A percentile compares a stretch with the other conserved stretches of the same genome.
Evolutionary conservation across 2,113 vertebrate species (phyloP).

Genomic region (Nanorana parkeri): DNA sequence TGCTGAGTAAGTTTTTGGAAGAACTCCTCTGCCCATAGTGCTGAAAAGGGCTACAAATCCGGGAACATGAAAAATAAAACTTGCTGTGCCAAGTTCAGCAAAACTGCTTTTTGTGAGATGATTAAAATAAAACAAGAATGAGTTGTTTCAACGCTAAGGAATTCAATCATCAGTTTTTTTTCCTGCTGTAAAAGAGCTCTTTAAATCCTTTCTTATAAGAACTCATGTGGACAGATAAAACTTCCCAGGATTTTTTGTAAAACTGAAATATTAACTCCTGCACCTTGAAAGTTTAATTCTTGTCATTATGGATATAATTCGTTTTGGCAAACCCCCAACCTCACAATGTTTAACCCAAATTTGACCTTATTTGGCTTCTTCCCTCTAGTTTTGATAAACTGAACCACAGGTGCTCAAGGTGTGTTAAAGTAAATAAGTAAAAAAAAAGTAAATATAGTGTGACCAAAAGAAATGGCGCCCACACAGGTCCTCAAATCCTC

Average conservation of each 20-base stretch:
- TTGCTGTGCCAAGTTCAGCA: conserved; percentile 50
- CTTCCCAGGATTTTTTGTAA: neutral
- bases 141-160: conserved; percentile 47
- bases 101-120: conserved; percentile 50
- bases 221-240: conserved; percentile 12
- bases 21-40: conserved; percentile 29
- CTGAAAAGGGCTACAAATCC: conserved; percentile 52
- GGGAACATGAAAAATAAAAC: conserved; percentile 49
- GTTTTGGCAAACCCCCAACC: no score
- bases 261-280: conserved; percentile 26
- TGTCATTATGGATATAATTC: neutral
- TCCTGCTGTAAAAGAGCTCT: conserved; percentile 31
- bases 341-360: no score
- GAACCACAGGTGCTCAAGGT: no score
- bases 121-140: conserved; percentile 54
- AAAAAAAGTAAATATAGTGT: no score
- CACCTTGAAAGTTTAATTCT: neutral
- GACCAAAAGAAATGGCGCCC: no score
- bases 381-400: no score
- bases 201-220: conserved; percentile 46
- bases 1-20: conserved; percentile 57
- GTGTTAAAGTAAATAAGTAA: no score
- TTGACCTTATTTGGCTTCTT: no score
- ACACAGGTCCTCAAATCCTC: no score
- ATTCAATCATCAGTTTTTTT: conserved; percentile 26